Conservation (phyloP, 2,113 vertebrate species). For the Colossoma macropomum region DNA sequence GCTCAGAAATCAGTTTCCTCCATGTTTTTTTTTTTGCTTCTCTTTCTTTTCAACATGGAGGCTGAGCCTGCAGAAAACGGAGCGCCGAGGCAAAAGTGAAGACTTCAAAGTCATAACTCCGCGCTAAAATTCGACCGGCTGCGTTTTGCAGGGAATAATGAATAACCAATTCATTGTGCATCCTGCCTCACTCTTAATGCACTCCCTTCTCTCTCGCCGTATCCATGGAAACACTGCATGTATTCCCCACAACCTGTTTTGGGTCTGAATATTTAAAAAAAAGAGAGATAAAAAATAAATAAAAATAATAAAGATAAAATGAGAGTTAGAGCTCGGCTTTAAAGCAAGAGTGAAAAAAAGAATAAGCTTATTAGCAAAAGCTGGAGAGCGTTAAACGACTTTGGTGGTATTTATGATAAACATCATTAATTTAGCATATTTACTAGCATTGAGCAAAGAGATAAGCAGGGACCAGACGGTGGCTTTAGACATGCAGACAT, state of each 20-base stretch:
- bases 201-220: slow-evolving; percentile 45
- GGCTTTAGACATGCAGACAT: neutral
- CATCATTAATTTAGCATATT: slow-evolving; percentile 45
- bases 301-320: slow-evolving; percentile 44
- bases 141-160: slow-evolving; percentile 29
- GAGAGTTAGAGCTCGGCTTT: slow-evolving; percentile 48
- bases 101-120: slow-evolving; percentile 30
- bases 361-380: slow-evolving; percentile 47
- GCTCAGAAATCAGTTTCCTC: too few species aligned
- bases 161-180: slow-evolving; percentile 46
- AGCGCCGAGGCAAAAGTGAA: neutral
- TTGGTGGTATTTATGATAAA: slow-evolving; percentile 44
- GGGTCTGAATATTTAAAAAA: slow-evolving; percentile 34
- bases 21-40: neutral
- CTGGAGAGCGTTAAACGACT: slow-evolving; percentile 25
- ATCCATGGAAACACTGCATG: slow-evolving; percentile 63
- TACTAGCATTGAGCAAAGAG: slow-evolving; percentile 32
- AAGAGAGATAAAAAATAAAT: slow-evolving; percentile 8
- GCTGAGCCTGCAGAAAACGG: slow-evolving; percentile 2
- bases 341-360: slow-evolving; percentile 43
- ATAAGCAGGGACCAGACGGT: slow-evolving; percentile 13
- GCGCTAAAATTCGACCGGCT: slow-evolving; percentile 35
- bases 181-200: slow-evolving; percentile 30
- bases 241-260: slow-evolving; percentile 53
- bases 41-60: neutral